Conservation (phyloP, 2,113 vertebrate genomes). For the Pionites leucogaster region DNA sequence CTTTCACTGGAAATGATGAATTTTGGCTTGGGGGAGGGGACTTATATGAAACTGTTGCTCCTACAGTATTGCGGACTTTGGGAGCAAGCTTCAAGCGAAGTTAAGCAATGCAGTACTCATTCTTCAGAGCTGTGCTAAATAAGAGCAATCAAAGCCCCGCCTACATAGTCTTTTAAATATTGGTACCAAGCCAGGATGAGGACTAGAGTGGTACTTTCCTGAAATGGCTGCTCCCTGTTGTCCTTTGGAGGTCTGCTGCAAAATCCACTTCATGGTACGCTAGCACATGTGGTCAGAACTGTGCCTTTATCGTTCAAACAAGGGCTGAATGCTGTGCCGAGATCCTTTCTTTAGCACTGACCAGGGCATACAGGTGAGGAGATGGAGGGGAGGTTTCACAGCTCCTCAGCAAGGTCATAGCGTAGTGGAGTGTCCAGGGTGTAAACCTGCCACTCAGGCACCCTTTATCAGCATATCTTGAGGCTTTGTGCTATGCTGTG, state of each 20-base stretch:
- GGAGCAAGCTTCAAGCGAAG: neutral
- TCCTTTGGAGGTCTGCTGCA: neutral
- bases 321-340: neutral
- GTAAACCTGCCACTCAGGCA: neutral
- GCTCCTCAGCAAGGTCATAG: neutral
- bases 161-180: neutral
- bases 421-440: neutral
- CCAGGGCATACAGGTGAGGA: neutral
- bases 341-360: neutral
- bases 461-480: rapidly evolving
- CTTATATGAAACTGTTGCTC: neutral
- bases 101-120: neutral
- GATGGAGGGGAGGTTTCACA: neutral
- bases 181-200: neutral
- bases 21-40: neutral
- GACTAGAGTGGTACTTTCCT: neutral
- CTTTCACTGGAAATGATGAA: neutral
- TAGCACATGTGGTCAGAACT: neutral
- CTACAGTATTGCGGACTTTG: neutral
- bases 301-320: neutral
- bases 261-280: neutral
- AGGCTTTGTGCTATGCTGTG: neutral
- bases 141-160: neutral
- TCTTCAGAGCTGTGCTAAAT: neutral
- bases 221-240: neutral